Evolutionary conservation across 2,797 vertebrate species (phyloP).

Genomic region (Diplodus sargus): DNA sequence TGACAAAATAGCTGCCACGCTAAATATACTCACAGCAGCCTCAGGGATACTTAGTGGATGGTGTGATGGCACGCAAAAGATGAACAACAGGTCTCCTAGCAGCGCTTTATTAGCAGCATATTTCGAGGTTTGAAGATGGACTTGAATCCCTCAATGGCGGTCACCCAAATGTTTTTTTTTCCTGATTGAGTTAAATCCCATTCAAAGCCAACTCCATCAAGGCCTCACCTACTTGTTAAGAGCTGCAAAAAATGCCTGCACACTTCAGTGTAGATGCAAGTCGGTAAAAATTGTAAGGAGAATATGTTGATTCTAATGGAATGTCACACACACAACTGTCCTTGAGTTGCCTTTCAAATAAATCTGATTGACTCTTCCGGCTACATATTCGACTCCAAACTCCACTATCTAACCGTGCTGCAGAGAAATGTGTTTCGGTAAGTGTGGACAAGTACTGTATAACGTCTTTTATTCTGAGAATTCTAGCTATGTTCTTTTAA

Average conservation of each 20-base stretch:
- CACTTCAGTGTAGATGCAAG: conserved; percentile 12
- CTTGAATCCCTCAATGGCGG: conserved; percentile 6
- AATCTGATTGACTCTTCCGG: conserved; percentile 2
- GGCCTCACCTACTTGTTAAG: conserved; percentile 3
- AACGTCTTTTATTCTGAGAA: conserved; percentile 37
- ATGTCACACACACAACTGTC: conserved; percentile 17
- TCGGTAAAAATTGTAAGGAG: background rate
- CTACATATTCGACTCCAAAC: conserved; percentile 2
- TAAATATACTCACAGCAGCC: background rate
- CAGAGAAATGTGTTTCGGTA: conserved; percentile 4
- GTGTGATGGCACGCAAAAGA: background rate
- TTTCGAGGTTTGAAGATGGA: conserved; percentile 1
- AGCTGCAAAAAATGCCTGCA: background rate
- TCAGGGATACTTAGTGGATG: background rate
- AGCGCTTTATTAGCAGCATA: too few relatives aligned
- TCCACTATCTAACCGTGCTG: background rate
- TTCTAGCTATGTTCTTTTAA: conserved; percentile 50
- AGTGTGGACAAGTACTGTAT: conserved; percentile 22
- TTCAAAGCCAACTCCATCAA: background rate
- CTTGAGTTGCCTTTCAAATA: conserved; percentile 33
- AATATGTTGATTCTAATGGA: conserved; percentile 4
- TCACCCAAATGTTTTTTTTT: background rate
- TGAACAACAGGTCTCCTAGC: too few relatives aligned
- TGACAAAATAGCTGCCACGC: background rate
- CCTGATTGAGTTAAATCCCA: conserved; percentile 10